These are phyloP conservation scores for Pseudocheirus occidentalis DNA, from an alignment of 2,797 vertebrate genomes.

Conservation along the genomic window DNA sequence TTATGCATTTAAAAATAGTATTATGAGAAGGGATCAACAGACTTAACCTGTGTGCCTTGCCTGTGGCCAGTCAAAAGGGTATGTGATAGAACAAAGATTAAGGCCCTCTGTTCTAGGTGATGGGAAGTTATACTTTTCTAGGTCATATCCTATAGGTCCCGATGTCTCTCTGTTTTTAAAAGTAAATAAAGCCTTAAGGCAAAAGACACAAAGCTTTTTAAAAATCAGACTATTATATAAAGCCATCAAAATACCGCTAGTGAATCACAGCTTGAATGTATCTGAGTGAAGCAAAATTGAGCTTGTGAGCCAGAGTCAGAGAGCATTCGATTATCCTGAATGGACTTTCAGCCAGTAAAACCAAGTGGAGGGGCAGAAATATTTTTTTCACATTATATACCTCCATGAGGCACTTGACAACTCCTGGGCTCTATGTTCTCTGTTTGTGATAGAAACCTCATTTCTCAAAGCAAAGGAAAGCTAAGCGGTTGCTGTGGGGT, in stretches of 20 bases:
- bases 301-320: background rate
- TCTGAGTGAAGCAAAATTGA: slow-evolving; percentile 3
- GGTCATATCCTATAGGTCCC: slow-evolving; percentile 33
- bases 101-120: slow-evolving; percentile 11
- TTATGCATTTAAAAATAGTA: background rate
- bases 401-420: slow-evolving; percentile 4
- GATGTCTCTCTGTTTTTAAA: slow-evolving; percentile 44
- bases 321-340: slow-evolving; percentile 20
- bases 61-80: background rate
- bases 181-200: slow-evolving; percentile 56
- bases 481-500: slow-evolving; percentile 16
- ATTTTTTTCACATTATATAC: background rate
- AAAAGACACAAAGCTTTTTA: slow-evolving; percentile 31
- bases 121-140: background rate
- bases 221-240: slow-evolving; percentile 53
- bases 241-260: slow-evolving; percentile 31
- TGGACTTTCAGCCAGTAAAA: background rate
- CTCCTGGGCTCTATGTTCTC: background rate
- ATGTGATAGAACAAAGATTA: background rate
- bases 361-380: slow-evolving; percentile 3
- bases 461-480: slow-evolving; percentile 41
- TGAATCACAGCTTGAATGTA: slow-evolving; percentile 52
- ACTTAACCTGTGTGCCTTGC: background rate
- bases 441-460: slow-evolving; percentile 7
- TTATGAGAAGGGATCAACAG: background rate